Conservation (phyloP, 2,888 invertebrate species). For the Bhutanitis thaidina region DNA sequence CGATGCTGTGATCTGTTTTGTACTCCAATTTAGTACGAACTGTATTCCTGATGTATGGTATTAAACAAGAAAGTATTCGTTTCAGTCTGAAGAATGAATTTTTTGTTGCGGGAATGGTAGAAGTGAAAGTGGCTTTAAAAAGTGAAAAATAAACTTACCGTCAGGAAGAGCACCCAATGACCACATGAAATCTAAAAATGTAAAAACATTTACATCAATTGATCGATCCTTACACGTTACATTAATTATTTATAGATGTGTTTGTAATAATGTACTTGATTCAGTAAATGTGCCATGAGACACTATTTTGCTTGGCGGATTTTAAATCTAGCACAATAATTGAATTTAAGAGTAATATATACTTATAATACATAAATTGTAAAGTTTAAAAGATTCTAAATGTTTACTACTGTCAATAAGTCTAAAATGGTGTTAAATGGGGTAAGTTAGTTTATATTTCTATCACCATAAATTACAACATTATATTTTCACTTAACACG, state of each 20-base stretch:
- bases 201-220: conserved; percentile 80
- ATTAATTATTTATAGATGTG: conserved; percentile 52
- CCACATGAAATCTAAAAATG: conserved; percentile 98
- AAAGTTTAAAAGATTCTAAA: conserved; percentile 59
- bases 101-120: conserved; percentile 31
- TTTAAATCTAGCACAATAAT: conserved; percentile 50
- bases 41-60: too few relatives aligned
- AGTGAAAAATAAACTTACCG: conserved; percentile 85
- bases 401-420: conserved; percentile 55
- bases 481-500: conserved; percentile 50
- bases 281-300: conserved; percentile 63
- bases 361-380: conserved; percentile 44
- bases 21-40: conserved; percentile 26
- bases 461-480: conserved; percentile 46
- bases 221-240: conserved; percentile 73
- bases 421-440: conserved; percentile 51
- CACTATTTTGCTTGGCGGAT: conserved; percentile 79
- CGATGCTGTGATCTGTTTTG: conserved; percentile 45
- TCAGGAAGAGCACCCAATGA: conserved; percentile 98
- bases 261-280: conserved; percentile 28
- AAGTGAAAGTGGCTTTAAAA: conserved; percentile 55
- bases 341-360: conserved; percentile 43
- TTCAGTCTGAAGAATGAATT: too few relatives aligned
- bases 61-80: too few relatives aligned
- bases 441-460: conserved; percentile 63